These are phyloP conservation scores for Lymantria monacha DNA, from an alignment of 2,888 invertebrate genomes.

Conservation along the genomic window DNA sequence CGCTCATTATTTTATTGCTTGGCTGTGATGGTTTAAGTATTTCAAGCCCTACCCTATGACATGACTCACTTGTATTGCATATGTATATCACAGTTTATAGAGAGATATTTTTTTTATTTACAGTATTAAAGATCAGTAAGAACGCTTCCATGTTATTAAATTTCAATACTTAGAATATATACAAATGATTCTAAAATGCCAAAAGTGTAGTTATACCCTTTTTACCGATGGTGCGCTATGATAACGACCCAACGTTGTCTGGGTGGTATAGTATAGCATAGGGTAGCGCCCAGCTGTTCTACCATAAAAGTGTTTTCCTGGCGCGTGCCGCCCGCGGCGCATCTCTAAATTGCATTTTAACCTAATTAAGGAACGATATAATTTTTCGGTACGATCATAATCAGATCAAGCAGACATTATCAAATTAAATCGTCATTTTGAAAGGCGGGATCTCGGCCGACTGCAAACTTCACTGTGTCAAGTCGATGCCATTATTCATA, in stretches of 20 bases:
- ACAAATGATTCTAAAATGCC: too few relatives aligned
- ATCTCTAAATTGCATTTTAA: constrained; percentile 81
- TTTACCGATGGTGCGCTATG: too few relatives aligned
- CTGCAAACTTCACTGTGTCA: constrained; percentile 21
- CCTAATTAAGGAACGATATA: constrained; percentile 78
- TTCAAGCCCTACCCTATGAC: too few relatives aligned
- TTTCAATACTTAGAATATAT: too few relatives aligned
- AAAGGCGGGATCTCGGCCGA: constrained; percentile 56
- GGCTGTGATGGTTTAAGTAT: too few relatives aligned
- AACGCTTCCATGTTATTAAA: too few relatives aligned
- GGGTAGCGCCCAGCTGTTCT: constrained; percentile 37
- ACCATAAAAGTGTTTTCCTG: constrained; percentile 51
- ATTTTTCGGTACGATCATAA: constrained; percentile 79
- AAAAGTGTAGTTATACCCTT: too few relatives aligned
- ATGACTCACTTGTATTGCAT: too few relatives aligned
- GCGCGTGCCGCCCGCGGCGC: constrained; percentile 72
- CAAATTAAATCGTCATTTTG: constrained; percentile 66
- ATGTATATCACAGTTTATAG: too few relatives aligned
- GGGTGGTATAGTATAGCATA: constrained; percentile 8
- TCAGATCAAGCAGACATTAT: constrained; percentile 76
- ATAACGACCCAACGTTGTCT: constrained; percentile 9
- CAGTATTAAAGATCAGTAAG: too few relatives aligned
- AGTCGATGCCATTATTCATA: constrained; percentile 45
- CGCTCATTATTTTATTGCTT: too few relatives aligned
- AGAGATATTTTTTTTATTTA: too few relatives aligned